Base-by-base conservation (phyloP, 2,113 vertebrate species). In the Mesembrinibis cayennensis region DNA sequence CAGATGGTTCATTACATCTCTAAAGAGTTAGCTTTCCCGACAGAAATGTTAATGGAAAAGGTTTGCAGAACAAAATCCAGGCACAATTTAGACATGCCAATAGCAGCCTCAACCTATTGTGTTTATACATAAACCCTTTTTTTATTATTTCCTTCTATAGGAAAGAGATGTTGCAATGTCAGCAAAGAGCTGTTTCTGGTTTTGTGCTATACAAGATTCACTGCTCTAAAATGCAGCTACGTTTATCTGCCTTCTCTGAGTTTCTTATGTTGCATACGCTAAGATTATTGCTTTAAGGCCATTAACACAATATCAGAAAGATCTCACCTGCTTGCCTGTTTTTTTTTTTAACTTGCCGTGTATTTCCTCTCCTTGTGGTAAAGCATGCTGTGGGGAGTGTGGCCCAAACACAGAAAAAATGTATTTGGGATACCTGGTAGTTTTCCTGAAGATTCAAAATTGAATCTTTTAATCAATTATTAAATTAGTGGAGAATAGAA, bases 1-100 rank as follows among this genome's bases (percentile, higher is more conserved):
- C 97, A 97, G 96, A 97, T 97, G 97, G 53, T 30, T 97, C 89
- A 72, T 72, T 94, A 90, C 85, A 85, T 91, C 52, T 91, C 92
- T 63, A 53, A 36, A 52, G 82, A 82, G 71, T 92, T 86, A 82
- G 93, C 89, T 96, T 94, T 95, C 77, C 89, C 7, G 8, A 79
- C 76, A 95, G 90, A 93, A 93, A 93, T 65, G 88, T 83, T 96
- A 95, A 94, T 96, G 81, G 95, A 88, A 94, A 95, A 94, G 87
- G 82, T 87, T 96, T 95, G 82, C 80, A 85, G 89, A 95, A 92
- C 65, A 74, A 94, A 97, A 93, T 95, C 87, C 94, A 97, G 95
- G 84, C 87, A 38, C 92, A 90, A 70, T 89, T 96, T 77, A 72
- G 45, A 73, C 82, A 87, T 74, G 87, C 92, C 82, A 79, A 79